Evolutionary conservation across 2,797 vertebrate species (phyloP).

Genomic region (Siniperca obscura): DNA sequence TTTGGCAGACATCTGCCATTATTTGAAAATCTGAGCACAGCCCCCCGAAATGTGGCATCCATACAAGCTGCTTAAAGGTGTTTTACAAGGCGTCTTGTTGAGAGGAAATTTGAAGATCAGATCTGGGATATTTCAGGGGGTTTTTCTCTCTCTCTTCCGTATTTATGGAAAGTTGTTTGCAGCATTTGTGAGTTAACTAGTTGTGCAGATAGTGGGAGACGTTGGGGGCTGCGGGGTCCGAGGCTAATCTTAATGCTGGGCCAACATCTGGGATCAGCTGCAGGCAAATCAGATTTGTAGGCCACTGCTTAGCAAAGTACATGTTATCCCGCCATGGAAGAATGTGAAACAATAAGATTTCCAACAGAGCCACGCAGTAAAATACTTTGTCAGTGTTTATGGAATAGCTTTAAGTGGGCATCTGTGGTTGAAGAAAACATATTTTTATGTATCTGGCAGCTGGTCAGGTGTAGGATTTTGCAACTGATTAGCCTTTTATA

Average conservation of each 20-base stretch:
- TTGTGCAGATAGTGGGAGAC: slow-evolving; percentile 52
- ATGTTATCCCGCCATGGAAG: slow-evolving; percentile 57
- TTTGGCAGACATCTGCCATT: slow-evolving; percentile 70
- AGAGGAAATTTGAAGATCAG: slow-evolving; percentile 55
- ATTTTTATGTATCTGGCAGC: slow-evolving; percentile 41
- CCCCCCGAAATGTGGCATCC: slow-evolving; percentile 60
- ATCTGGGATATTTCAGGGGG: slow-evolving; percentile 18
- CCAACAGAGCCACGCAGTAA: slow-evolving; percentile 56
- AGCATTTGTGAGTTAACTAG: slow-evolving; percentile 65
- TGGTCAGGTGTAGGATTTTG: slow-evolving; percentile 30
- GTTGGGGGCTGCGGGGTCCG: slow-evolving; percentile 32
- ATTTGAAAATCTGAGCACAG: slow-evolving; percentile 64
- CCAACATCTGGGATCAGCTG: slow-evolving; percentile 79
- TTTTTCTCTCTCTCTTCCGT: slow-evolving; percentile 5
- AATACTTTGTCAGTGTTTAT: slow-evolving; percentile 40
- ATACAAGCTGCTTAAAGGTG: slow-evolving; percentile 69
- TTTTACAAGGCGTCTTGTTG: slow-evolving; percentile 74
- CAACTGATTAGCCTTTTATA: slow-evolving; percentile 16
- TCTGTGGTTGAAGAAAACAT: slow-evolving; percentile 44
- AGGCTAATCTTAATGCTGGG: slow-evolving; percentile 31
- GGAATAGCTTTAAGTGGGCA: slow-evolving; percentile 46
- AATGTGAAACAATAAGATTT: slow-evolving; percentile 66
- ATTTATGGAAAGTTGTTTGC: slow-evolving; percentile 74
- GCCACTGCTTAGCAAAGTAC: slow-evolving; percentile 59
- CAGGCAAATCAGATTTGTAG: slow-evolving; percentile 66